phyloP scores from a whole-genome alignment of 2,113 vertebrate species.

The Leptobrachium ailaonicum region DNA sequence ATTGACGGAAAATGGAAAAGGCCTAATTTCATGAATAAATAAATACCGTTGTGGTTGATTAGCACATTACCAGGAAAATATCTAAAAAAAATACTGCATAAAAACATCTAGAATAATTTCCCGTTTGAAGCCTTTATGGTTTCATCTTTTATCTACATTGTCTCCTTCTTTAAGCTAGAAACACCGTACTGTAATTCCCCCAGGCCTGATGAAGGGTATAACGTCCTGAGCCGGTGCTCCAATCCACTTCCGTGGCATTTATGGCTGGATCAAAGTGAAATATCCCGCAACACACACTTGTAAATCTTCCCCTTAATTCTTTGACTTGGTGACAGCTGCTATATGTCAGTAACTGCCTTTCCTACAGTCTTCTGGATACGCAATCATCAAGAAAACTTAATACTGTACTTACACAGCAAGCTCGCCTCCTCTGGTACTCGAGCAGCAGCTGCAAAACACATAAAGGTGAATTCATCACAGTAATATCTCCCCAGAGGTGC shows the following conservation, averaged over 20 bases:
- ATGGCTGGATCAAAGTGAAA: constrained; percentile 16
- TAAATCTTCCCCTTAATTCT: constrained; percentile 35
- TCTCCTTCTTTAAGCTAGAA: background rate
- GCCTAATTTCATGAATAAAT: background rate
- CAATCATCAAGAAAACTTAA: constrained; percentile 28
- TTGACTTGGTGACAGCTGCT: constrained; percentile 34
- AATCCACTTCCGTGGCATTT: constrained; percentile 5
- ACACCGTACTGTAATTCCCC: background rate
- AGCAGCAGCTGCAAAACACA: constrained; percentile 42
- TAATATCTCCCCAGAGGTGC: constrained; percentile 37
- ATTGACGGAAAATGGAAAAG: too few relatives aligned
- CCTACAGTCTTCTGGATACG: constrained; percentile 29
- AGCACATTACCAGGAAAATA: background rate
- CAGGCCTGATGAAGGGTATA: background rate
- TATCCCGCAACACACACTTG: constrained; percentile 15
- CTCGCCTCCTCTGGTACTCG: constrained; percentile 26
- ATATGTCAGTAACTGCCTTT: constrained; percentile 41
- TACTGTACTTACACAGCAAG: constrained; percentile 29
- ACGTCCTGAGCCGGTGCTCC: constrained; percentile 8
- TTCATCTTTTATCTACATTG: background rate
- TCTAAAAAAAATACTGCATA: background rate
- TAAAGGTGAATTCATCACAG: constrained; percentile 43
- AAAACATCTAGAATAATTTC: background rate
- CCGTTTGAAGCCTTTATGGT: background rate
- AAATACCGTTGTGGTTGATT: background rate